Percentiles rank a stretch among this genome's conserved stretches.
Conservation (phyloP, 2,797 vertebrate genomes). For the Takifugu rubripes region DNA sequence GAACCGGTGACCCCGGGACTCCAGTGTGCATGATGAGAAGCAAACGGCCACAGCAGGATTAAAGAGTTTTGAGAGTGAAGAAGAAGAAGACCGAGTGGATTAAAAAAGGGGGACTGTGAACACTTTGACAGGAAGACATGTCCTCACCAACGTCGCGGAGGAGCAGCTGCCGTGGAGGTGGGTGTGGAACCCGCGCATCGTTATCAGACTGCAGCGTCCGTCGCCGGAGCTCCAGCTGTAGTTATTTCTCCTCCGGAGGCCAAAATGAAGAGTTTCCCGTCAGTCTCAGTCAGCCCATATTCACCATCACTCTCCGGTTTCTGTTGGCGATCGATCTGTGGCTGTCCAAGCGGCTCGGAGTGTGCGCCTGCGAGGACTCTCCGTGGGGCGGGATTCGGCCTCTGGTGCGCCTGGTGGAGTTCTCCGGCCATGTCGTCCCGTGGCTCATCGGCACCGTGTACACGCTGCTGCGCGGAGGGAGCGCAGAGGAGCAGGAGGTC, state of each 20-base stretch:
- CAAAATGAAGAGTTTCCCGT: conserved; percentile 74
- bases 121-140: conserved; percentile 39
- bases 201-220: conserved; percentile 67
- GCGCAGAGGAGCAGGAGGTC: conserved; percentile 80
- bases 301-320: conserved; percentile 80
- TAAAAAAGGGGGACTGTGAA: conserved; percentile 6
- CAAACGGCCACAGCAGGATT: conserved; percentile 19
- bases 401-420: conserved; percentile 86
- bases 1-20: conserved; percentile 13
- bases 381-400: conserved; percentile 85
- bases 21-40: conserved; percentile 31
- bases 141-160: conserved; percentile 53
- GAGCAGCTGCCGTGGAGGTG: conserved; percentile 57
- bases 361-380: conserved; percentile 85
- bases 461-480: conserved; percentile 78
- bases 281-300: conserved; percentile 82
- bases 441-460: conserved; percentile 85
- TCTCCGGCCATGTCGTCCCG: conserved; percentile 84
- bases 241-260: conserved; percentile 37
- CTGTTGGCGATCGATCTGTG: conserved; percentile 88
- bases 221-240: conserved; percentile 72
- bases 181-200: conserved; percentile 43
- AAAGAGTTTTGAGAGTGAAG: neutral
- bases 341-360: conserved; percentile 87
- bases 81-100: conserved; percentile 2